Evolutionary conservation across 2,888 invertebrate species (phyloP), one percentile per base, ranked within the genome.

Genomic region (Dynastes maya): DNA sequence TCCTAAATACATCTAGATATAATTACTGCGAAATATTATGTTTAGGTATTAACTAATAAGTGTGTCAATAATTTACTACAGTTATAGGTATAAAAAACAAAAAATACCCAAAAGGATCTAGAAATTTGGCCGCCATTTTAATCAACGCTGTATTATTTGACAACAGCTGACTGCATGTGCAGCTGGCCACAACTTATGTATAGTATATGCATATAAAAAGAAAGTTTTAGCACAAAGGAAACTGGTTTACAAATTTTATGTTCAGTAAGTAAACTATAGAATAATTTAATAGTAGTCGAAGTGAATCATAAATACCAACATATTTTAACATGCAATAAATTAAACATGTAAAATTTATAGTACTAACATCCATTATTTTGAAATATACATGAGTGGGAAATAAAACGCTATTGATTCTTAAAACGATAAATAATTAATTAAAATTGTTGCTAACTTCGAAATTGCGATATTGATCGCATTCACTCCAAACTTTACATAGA

Each of bases 161-260:
- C 70, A 70, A 70, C 70, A 70, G 70, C 70, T 70, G 70, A 70
- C 53, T 29, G 16, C 13, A 55, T 70, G 70, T 70, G 53, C 70
- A 70, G 55, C 70, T 70, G 70, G 70, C 70, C 53, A 51, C 22
- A 51, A 70, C 70, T 55, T n/a, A 70, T 51, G 49, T 32, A 45
- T 45, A 55, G 49, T 32, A 45, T 8, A 55, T 55, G 55, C 55
- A 22, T 55, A 53, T 13, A 51, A 70, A 70, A 70, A 70, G 70
- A 70, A 70, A 70, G 70, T 70, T 70, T 70, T 8, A 29, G 53
- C 70, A 53, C 70, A 70, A 70, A 70, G 70, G 29, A 29, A 70
- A 70, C 70, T 70, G 70, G 70, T 70, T 70, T 70, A 70, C 29
- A 70, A 68, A 51, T 70, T 11, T 70, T 55, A 55, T 9, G 32